A percentile compares a stretch with the other conserved stretches of the same genome.
Evolutionary conservation across 2,113 vertebrate genomes (phyloP).

Genomic region (Trogon surrucura): DNA sequence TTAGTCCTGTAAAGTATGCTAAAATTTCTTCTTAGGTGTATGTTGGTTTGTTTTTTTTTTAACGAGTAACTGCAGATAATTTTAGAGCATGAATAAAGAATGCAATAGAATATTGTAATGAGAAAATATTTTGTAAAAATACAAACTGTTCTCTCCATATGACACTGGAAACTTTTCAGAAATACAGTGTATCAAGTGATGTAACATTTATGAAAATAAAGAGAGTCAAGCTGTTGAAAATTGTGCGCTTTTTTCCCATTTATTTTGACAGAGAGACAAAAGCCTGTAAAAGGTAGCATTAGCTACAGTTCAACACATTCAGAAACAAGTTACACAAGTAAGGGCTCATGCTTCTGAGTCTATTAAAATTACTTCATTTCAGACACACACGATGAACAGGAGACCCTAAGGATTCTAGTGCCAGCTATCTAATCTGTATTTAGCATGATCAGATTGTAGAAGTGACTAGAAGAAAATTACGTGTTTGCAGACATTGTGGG

Average conservation of each 20-base stretch:
- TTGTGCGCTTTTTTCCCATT: not conserved
- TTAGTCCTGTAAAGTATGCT: not conserved
- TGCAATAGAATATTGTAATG: not conserved
- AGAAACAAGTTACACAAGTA: not conserved
- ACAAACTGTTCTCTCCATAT: not conserved
- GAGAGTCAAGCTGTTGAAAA: constrained; percentile 28
- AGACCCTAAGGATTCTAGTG: not conserved
- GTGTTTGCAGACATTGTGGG: not conserved
- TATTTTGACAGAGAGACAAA: constrained; percentile 2
- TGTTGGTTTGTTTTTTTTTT: not conserved
- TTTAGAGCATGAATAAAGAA: constrained; percentile 15
- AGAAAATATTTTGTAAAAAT: not conserved
- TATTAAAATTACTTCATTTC: not conserved
- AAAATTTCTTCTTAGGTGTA: not conserved
- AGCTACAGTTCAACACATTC: constrained; percentile 1
- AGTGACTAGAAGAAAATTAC: not conserved
- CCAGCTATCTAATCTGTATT: not conserved
- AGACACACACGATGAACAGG: not conserved
- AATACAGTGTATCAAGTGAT: not conserved
- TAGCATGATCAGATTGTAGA: not conserved
- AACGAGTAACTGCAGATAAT: not conserved
- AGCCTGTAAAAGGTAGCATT: not conserved
- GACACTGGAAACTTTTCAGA: not conserved
- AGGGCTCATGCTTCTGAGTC: not conserved
- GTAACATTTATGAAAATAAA: constrained; percentile 47